Evolutionary conservation across 30 jellyfish, hydroid and myxozoan species (phyloP).

Genomic region (Hydractinia echinata): DNA sequence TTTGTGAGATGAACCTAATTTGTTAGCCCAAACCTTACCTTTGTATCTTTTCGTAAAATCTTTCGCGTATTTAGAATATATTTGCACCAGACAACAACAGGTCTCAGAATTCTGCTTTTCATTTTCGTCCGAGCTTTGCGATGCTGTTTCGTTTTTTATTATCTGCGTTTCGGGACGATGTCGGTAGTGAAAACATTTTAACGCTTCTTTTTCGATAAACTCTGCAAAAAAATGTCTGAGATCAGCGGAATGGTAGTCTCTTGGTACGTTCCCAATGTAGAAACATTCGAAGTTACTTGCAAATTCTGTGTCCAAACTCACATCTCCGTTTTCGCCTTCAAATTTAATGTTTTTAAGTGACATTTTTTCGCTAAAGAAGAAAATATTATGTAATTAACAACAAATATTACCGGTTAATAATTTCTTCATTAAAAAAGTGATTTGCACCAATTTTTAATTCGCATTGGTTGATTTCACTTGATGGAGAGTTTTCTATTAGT

Average conservation of each 20-base stretch:
- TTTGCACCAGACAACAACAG: conserved; percentile 35
- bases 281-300: not conserved
- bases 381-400: not conserved
- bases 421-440: no score
- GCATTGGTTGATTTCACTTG: no score
- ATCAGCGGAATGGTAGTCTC: conserved; percentile 42
- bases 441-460: no score
- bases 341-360: not conserved
- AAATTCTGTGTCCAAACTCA: not conserved
- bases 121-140: not conserved
- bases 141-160: not conserved
- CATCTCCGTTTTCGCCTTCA: not conserved
- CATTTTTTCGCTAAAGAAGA: not conserved
- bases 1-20: not conserved
- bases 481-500: no score
- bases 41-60: conserved; percentile 24
- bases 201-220: conserved; percentile 49
- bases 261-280: conserved; percentile 55
- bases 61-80: not conserved
- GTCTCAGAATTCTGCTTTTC: conserved; percentile 9
- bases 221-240: conserved; percentile 42
- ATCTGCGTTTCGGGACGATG: conserved; percentile 51
- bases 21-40: conserved; percentile 13
- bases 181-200: conserved; percentile 51
- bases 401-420: no score